Evolutionary conservation across 2,888 invertebrate genomes (phyloP).

Genomic region (Bhutanitis thaidina): DNA sequence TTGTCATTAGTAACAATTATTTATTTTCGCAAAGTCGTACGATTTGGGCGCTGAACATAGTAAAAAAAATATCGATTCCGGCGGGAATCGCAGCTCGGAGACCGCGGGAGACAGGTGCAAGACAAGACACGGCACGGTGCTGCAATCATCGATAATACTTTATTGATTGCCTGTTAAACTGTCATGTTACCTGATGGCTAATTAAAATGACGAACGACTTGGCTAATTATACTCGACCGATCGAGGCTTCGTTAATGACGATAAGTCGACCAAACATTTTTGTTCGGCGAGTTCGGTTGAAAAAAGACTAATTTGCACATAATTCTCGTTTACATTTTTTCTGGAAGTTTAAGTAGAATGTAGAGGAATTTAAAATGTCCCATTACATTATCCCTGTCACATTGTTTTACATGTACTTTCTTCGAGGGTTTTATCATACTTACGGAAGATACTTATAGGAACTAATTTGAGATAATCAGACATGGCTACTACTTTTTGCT

Average conservation of each 20-base stretch:
- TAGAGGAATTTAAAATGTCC: not conserved
- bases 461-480: no score
- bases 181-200: constrained; percentile 18
- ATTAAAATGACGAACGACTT: constrained; percentile 21
- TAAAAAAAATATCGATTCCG: not conserved
- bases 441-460: no score
- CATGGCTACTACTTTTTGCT: no score
- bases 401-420: no score
- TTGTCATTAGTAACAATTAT: no score
- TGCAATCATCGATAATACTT: constrained; percentile 13
- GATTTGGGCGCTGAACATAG: not conserved
- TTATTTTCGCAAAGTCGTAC: no score
- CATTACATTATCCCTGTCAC: no score
- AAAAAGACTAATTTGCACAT: constrained; percentile 4
- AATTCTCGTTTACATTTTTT: not conserved
- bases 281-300: not conserved
- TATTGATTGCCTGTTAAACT: constrained; percentile 18
- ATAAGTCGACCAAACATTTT: not conserved
- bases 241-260: not conserved
- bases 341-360: no score
- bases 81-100: not conserved
- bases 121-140: not conserved
- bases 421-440: no score
- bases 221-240: constrained; percentile 14
- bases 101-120: constrained; percentile 7